A percentile compares a stretch with the other conserved stretches of the same genome.
These are phyloP conservation scores for Saccostrea cuccullata DNA, from an alignment of 1,140 invertebrate genomes.

Conservation along the genomic window DNA sequence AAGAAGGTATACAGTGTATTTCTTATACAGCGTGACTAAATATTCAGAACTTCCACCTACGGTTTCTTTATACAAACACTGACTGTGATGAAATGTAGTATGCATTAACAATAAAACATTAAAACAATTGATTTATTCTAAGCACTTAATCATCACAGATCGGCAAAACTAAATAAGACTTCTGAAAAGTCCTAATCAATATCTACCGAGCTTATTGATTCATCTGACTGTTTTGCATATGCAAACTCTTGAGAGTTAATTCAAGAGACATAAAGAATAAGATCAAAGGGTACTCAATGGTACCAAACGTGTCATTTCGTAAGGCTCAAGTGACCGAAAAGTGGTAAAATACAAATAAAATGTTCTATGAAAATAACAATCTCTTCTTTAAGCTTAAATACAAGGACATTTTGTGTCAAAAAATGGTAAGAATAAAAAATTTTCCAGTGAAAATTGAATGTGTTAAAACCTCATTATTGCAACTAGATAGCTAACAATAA, in stretches of 20 bases:
- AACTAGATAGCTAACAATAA: neutral
- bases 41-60: neutral
- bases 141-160: slow-evolving; percentile 15
- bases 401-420: neutral
- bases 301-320: neutral
- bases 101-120: neutral
- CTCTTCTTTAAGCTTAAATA: neutral
- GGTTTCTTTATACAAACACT: neutral
- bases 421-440: neutral
- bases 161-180: slow-evolving; percentile 15
- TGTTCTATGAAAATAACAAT: neutral
- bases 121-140: slow-evolving; percentile 11
- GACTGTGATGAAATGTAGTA: slow-evolving; percentile 10
- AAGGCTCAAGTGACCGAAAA: neutral
- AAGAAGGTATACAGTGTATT: neutral
- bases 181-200: slow-evolving; percentile 27
- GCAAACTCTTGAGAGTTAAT: neutral
- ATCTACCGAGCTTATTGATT: neutral
- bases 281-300: neutral
- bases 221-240: neutral
- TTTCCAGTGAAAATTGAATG: neutral
- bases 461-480: neutral
- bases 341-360: neutral
- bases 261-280: neutral
- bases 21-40: neutral